Evolutionary conservation across 2,113 vertebrate species (phyloP), one percentile per base, ranked within the genome.

Genomic region (Varanus salvator): DNA sequence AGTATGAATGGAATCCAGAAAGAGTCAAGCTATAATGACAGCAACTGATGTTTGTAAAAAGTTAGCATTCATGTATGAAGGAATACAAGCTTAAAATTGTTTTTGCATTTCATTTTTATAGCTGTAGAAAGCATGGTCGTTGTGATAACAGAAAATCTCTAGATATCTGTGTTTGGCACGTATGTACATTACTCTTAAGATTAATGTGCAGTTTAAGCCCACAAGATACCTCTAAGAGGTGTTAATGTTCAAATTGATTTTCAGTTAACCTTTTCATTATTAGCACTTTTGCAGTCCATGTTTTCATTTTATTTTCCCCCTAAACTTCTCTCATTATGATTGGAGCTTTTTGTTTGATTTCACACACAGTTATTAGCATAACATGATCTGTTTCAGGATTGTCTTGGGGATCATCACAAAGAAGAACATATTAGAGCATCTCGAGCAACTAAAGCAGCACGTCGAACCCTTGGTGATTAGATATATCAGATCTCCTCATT

Each of bases 361-460:
- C 97, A 96, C 94, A 96, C 95, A 92, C 94, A 98, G 98, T 99
- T 98, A 98, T 98, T 96, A 98, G 98, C 97, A 97, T 98, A 97
- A 98, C 97, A 95, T 98, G 98, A 98, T 99, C 98, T 99, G 98
- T 99, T 99, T 97, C 99, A 99, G 99, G 99, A 99, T 98, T 99
- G 97, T 99, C 98, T 99, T 99, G 98, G 99, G 99, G 96, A 99
- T 99, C 99, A 99, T 99, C 99, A 99, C 99, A 97, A 99, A 99
- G 99, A 99, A 99, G 99, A 99, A 99, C 98, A 99, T 99, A 97
- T 98, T 99, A 99, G 98, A 98, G 94, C 99, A 99, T 98, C 98
- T 99, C 98, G 98, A 99, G 98, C 98, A 99, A 98, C 98, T 99
- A 98, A 98, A 98, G 98, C 98, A 98, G 97, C 98, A 98, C 97